Conservation (phyloP, 2,113 vertebrate genomes). For the Furnarius figulus region DNA sequence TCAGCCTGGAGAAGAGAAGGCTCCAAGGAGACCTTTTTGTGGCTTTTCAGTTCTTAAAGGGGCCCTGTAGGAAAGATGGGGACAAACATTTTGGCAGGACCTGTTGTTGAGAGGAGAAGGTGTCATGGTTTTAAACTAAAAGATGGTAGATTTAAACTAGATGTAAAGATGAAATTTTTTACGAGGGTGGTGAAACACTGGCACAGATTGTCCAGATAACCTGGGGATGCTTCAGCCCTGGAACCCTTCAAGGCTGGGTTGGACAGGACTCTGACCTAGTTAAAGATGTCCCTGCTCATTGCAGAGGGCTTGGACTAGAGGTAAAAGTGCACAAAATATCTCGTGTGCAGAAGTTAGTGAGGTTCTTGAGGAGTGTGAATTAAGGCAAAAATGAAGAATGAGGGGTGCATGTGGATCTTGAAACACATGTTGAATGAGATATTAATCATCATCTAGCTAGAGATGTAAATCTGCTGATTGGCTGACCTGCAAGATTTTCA, state of each 20-base stretch:
- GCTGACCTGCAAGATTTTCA: not conserved
- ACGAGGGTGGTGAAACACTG: rapidly evolving
- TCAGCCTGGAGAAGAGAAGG: not conserved
- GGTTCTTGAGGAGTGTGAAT: not conserved
- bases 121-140: not conserved
- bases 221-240: not conserved
- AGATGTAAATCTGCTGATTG: not conserved
- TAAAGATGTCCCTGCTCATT: not conserved
- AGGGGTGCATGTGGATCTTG: not conserved
- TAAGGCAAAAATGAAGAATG: not conserved
- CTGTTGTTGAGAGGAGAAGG: not conserved
- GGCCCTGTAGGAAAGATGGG: not conserved
- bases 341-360: not conserved
- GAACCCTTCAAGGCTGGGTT: too few relatives aligned
- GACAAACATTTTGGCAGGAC: not conserved
- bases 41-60: not conserved
- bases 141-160: not conserved
- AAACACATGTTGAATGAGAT: not conserved
- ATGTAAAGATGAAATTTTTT: not conserved
- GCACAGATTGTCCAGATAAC: not conserved
- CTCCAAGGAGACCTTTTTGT: not conserved
- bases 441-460: not conserved
- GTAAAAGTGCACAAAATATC: not conserved
- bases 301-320: not conserved
- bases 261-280: not conserved